Evolutionary conservation across 2,888 invertebrate species (phyloP).

Genomic region (Calliphora vomitoria): DNA sequence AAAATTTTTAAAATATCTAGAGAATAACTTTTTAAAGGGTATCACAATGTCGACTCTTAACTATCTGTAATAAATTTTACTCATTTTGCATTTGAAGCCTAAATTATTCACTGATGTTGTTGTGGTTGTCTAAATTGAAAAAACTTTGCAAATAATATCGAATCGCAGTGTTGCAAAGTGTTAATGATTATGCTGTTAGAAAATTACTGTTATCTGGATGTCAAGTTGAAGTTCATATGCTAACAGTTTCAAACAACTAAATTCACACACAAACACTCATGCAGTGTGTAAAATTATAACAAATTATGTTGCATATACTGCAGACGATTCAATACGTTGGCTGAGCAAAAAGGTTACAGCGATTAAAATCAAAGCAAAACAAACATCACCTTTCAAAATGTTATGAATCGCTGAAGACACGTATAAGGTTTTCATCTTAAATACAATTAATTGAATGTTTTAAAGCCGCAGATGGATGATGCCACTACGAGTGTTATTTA

Average conservation of each 20-base stretch:
- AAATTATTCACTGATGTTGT: background rate
- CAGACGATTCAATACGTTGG: background rate
- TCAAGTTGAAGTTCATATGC: slow-evolving; percentile 67
- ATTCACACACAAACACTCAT: background rate
- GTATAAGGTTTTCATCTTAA: background rate
- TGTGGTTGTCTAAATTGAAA: background rate
- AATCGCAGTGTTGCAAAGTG: background rate
- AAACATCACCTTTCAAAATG: slow-evolving; percentile 34
- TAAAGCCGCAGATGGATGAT: background rate
- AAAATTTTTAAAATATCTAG: too few species aligned
- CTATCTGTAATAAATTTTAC: background rate
- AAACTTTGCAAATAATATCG: slow-evolving; percentile 3
- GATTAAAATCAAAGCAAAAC: slow-evolving; percentile 59
- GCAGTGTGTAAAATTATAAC: background rate
- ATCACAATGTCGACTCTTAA: background rate
- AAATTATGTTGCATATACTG: background rate
- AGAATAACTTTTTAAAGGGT: background rate
- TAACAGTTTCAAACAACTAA: slow-evolving; percentile 5
- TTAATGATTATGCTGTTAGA: slow-evolving; percentile 49
- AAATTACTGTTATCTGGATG: slow-evolving; percentile 39
- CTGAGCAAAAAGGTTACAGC: slow-evolving; percentile 55
- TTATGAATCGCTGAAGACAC: slow-evolving; percentile 26
- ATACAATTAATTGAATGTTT: slow-evolving; percentile 19
- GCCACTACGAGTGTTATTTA: background rate
- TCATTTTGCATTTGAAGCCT: background rate